phyloP scores from a whole-genome alignment of 64 coral and sea anemone species.

The Orbicella faveolata region DNA sequence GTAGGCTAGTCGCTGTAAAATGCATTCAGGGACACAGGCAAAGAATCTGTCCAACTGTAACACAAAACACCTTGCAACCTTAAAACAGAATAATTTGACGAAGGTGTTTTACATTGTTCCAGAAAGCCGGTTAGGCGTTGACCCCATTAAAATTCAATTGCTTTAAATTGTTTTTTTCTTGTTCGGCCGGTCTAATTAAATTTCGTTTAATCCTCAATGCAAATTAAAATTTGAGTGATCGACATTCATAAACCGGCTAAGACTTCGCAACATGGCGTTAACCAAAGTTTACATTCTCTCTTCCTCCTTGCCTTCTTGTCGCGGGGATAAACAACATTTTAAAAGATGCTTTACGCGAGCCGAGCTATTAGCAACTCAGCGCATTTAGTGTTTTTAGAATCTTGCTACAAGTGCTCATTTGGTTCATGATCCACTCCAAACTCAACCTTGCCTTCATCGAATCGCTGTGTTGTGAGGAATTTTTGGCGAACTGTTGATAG shows the following conservation, averaged over 20 bases:
- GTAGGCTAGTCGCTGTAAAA: not conserved
- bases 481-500: not conserved
- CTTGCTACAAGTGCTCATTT: not conserved
- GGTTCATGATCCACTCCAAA: not conserved
- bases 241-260: not conserved
- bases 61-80: not conserved
- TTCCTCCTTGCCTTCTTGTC: not conserved
- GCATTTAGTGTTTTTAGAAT: too few relatives aligned
- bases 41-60: not conserved
- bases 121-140: too few relatives aligned
- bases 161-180: conserved; percentile 8
- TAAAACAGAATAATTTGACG: not conserved
- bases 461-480: not conserved
- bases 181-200: conserved; percentile 1
- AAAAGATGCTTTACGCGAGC: too few relatives aligned
- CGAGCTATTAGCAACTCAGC: too few relatives aligned
- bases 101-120: not conserved
- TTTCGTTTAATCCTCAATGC: conserved; percentile 27
- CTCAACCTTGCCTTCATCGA: not conserved
- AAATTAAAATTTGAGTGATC: conserved; percentile 21
- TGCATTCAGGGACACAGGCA: not conserved
- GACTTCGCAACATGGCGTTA: not conserved
- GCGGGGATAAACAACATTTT: not conserved
- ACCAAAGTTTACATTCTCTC: not conserved
- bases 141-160: not conserved